Base-by-base conservation (phyloP, 1,140 invertebrate genomes). In the Tigriopus japonicus region DNA sequence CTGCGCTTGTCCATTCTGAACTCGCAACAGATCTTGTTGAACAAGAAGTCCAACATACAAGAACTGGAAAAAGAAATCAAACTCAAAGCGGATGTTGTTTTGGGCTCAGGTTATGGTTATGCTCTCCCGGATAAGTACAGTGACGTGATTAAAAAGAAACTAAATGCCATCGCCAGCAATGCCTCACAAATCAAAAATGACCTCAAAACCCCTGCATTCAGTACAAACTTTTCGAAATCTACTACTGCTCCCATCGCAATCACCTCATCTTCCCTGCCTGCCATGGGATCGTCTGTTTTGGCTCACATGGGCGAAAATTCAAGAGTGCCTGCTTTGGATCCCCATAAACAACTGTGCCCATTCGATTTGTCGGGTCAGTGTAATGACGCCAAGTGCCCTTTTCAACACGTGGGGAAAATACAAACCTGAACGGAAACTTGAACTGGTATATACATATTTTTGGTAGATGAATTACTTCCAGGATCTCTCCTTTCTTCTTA, bases 311-410 rank as follows among this genome's bases (percentile, higher is more conserved):
- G 28, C 9, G 42, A 55, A 5, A 42, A 60, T 24, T 15, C 43
- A 7, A 1, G 23, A 12, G 58, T 13, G 12, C 15, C 13, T 13
- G n/a, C 17, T 13, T 6, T 60, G 14, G 58, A 60, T 28, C 58
- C 58, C 6, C 15, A 60, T 28, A 55, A n/a, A 7, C 14, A 42
- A 28, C n/a, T 60, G 15, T 60, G 58, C 28, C 28, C 42, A n/a
- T 60, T 60, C 42, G 42, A 60, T 23, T 19, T 60, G 14, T 17
- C 15, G 42, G 58, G 58, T 15, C 45, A 60, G 23, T 60, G 58
- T 15, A 53, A 42, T n/a, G 58, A 60, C 28, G 15, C 23, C 15
- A 17, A 19, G 12, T 60, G 58, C 40, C 42, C 7, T 21, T 60
- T 21, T 45, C 58, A 60, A 42, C 58, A 60, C 21, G 28, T 35